Percentiles rank a stretch among this genome's conserved stretches.
These are phyloP conservation scores for Epiblema foenella DNA, from an alignment of 2,888 invertebrate species.

Conservation along the genomic window DNA sequence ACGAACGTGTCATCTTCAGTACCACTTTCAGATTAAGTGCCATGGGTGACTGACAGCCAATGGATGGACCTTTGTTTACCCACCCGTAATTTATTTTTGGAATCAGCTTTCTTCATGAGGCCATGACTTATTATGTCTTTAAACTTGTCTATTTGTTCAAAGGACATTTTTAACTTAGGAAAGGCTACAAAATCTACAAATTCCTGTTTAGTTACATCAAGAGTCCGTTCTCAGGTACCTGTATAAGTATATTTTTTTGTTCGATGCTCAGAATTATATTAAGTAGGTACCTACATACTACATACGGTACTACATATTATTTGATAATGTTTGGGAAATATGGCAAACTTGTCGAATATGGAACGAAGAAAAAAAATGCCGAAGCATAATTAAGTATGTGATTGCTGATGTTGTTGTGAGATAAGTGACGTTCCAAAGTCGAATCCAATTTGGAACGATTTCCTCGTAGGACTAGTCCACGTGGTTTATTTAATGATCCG, in stretches of 20 bases:
- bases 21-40: conserved; percentile 50
- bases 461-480: conserved; percentile 60
- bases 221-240: background rate
- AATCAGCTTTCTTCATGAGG: background rate
- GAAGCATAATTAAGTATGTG: no score
- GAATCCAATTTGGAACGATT: conserved; percentile 48
- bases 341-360: no score
- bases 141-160: background rate
- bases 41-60: conserved; percentile 32
- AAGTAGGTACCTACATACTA: no score
- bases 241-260: no score
- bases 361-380: no score
- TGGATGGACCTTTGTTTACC: conserved; percentile 30
- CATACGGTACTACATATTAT: no score
- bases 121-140: background rate
- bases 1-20: conserved; percentile 68
- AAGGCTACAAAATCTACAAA: background rate
- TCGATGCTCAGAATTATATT: no score
- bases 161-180: background rate
- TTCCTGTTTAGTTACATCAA: background rate
- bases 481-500: conserved; percentile 60
- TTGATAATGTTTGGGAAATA: no score
- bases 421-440: conserved; percentile 48
- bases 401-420: conserved; percentile 18
- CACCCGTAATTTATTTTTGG: conserved; percentile 2